Evolutionary conservation across 2,797 vertebrate species (phyloP), one percentile per base, ranked within the genome.

Genomic region (Paguma larvata): DNA sequence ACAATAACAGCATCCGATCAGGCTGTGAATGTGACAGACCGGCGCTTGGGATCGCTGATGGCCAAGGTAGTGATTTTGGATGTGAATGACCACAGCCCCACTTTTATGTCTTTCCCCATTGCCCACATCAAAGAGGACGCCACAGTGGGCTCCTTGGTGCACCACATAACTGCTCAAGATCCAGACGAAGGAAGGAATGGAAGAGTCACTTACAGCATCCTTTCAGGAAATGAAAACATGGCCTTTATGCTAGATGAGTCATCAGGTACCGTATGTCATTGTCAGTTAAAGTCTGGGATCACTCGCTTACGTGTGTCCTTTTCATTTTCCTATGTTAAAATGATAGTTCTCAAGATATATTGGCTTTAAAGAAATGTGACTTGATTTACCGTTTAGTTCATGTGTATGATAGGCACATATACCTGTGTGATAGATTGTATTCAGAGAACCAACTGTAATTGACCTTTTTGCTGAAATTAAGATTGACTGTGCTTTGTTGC

Each of bases 1-100:
- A 99, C 98, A 0, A 99, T 99, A 1, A 99, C 98, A 0, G 99
- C 99, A 1, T 98, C 98, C 0, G 99, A 99, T 95, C 99, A 98
- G 97, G 98, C 99, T 2, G 92, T 98, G 94, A 99, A 98, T n/a
- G 87, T 97, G 91, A 98, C 98, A 1, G 98, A 99, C 73, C 98
- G 98, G 2, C 98, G 97, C 23, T 88, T 94, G 86, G 95, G 98
- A 16, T 99, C 99, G 0, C 95, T 99, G 98, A 98, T 99, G 3
- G 99, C 97, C 30, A 99, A 99, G 98, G 98, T 99, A 82, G 98
- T 99, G 96, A 97, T 99, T 98, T 97, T 99, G 96, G 99, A 99
- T 23, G 93, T 99, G 44, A 99, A 99, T 44, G 99, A 99, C 97
- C 99, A 99, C 98, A 98, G 98, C 19, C 99, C 99, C 0, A 98